Percentiles rank a stretch among this genome's conserved stretches.
Evolutionary conservation across 2,797 vertebrate genomes (phyloP).

Genomic region (Prionace glauca): DNA sequence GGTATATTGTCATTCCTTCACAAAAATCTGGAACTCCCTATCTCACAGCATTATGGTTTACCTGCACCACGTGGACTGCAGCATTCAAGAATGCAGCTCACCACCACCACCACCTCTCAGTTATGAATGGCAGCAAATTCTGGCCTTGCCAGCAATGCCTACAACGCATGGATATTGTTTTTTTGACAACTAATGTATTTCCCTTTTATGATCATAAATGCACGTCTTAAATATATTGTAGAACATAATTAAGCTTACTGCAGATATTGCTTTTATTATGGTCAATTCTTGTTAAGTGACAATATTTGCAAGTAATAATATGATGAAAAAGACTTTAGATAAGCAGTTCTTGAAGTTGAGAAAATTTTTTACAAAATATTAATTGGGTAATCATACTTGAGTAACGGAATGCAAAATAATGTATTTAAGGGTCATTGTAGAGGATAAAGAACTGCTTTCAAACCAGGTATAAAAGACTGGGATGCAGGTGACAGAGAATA

Average conservation of each 20-base stretch:
- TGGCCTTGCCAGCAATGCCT: neutral
- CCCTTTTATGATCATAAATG: neutral
- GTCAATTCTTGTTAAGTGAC: neutral
- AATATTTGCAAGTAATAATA: neutral
- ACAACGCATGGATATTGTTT: neutral
- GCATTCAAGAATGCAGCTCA: too few species aligned
- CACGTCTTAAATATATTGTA: neutral
- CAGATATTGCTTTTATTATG: neutral
- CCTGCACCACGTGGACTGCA: too few species aligned
- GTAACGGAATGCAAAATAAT: neutral
- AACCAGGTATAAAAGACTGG: neutral
- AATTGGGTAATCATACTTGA: neutral
- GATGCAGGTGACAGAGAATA: neutral
- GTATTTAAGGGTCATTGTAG: neutral
- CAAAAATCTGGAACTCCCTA: neutral
- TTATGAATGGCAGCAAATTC: neutral
- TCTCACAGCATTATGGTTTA: neutral
- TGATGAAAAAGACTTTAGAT: neutral
- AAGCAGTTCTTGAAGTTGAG: neutral
- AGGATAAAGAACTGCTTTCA: neutral
- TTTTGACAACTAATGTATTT: neutral
- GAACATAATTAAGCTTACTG: neutral
- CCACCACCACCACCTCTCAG: neutral
- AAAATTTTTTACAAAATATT: neutral
- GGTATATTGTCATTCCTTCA: neutral